Evolutionary conservation across 2,797 vertebrate genomes (phyloP).

Genomic region (Tenualosa ilisha): DNA sequence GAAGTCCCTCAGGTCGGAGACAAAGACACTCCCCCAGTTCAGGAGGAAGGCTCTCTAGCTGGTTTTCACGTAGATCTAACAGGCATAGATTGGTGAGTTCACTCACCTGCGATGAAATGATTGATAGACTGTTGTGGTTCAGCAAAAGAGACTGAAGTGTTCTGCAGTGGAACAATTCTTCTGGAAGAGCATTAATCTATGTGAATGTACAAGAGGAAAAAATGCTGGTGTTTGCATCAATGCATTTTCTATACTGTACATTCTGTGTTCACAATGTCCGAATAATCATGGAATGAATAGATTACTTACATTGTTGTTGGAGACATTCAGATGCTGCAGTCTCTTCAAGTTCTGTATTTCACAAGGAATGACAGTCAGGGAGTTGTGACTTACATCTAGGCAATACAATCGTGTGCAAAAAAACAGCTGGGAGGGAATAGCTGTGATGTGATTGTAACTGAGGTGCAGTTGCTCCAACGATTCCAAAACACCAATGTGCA

Average conservation of each 20-base stretch:
- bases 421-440: slow-evolving; percentile 80
- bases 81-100: slow-evolving; percentile 76
- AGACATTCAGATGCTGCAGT: slow-evolving; percentile 77
- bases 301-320: slow-evolving; percentile 77
- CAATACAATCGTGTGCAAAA: slow-evolving; percentile 80
- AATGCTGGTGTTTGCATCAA: neutral
- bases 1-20: slow-evolving; percentile 77
- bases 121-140: slow-evolving; percentile 78
- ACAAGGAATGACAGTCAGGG: slow-evolving; percentile 72
- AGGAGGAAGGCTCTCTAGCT: slow-evolving; percentile 77
- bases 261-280: neutral
- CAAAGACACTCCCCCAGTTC: slow-evolving; percentile 79
- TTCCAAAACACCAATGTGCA: slow-evolving; percentile 80
- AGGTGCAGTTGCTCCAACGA: slow-evolving; percentile 80
- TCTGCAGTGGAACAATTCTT: slow-evolving; percentile 82
- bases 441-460: slow-evolving; percentile 82
- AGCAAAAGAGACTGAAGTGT: slow-evolving; percentile 79
- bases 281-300: neutral
- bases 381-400: slow-evolving; percentile 82
- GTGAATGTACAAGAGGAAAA: neutral
- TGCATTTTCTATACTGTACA: neutral
- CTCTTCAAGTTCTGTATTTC: slow-evolving; percentile 77
- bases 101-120: slow-evolving; percentile 73
- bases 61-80: slow-evolving; percentile 79
- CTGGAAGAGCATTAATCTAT: slow-evolving; percentile 78